phyloP scores from a whole-genome alignment of 2,797 vertebrate genomes.

The Huso huso region DNA sequence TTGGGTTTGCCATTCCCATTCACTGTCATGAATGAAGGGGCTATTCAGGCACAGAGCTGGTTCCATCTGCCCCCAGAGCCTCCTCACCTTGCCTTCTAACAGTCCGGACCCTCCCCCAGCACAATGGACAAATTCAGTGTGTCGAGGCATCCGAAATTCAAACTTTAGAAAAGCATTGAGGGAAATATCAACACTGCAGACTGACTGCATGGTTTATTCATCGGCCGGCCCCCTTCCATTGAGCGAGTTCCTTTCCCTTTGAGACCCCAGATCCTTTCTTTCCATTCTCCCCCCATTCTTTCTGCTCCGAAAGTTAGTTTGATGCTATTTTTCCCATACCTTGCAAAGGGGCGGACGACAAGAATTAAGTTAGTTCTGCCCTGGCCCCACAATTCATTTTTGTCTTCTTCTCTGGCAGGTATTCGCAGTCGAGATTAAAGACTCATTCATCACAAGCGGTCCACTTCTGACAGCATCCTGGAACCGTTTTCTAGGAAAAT shows the following conservation, averaged over 20 bases:
- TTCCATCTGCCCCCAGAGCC: constrained; percentile 85
- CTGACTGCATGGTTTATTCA: constrained; percentile 65
- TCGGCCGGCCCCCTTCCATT: constrained; percentile 59
- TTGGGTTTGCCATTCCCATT: constrained; percentile 81
- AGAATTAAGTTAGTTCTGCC: constrained; percentile 83
- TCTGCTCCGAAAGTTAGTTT: constrained; percentile 61
- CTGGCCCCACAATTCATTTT: constrained; percentile 49
- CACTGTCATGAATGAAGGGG: constrained; percentile 78
- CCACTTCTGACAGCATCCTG: constrained; percentile 33
- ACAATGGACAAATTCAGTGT: constrained; percentile 76
- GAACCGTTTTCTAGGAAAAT: not conserved
- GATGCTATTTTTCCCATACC: constrained; percentile 71
- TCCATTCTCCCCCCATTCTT: constrained; percentile 61
- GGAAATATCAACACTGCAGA: constrained; percentile 67
- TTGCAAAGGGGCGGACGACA: constrained; percentile 73
- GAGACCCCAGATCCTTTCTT: constrained; percentile 45
- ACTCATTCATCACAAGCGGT: constrained; percentile 60
- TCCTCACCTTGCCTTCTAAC: constrained; percentile 88
- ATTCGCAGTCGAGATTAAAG: constrained; percentile 52
- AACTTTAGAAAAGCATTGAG: constrained; percentile 71
- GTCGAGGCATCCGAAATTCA: constrained; percentile 70
- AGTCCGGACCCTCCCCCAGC: constrained; percentile 66
- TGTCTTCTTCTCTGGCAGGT: constrained; percentile 62
- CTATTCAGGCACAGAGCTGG: constrained; percentile 88
- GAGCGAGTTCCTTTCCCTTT: constrained; percentile 62